phyloP scores from a whole-genome alignment of 2,797 vertebrate species.

The Furcifer pardalis region DNA sequence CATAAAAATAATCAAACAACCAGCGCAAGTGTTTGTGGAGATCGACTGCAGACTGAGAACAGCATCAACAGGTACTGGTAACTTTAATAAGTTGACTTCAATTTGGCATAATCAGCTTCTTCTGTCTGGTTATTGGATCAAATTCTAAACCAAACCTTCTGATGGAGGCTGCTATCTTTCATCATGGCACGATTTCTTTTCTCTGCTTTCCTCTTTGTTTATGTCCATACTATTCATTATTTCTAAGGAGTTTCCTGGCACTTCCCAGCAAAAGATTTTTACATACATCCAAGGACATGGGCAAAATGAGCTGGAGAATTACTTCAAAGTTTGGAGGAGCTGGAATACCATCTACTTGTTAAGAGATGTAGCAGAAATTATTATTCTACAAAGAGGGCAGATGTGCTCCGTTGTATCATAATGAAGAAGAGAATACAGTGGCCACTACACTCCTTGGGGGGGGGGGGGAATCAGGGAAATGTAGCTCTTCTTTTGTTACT shows the following conservation, averaged over 20 bases:
- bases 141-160: no score
- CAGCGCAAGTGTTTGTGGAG: no score
- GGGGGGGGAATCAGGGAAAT: slow-evolving; percentile 2
- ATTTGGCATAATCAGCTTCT: no score
- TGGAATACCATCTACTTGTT: neutral
- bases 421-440: slow-evolving; percentile 36
- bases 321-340: neutral
- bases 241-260: neutral
- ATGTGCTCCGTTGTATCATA: slow-evolving; percentile 12
- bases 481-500: slow-evolving; percentile 4
- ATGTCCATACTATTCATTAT: neutral
- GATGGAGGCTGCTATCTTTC: no score
- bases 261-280: neutral
- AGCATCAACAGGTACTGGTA: no score
- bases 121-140: no score
- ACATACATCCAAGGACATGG: neutral
- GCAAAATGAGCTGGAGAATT: neutral
- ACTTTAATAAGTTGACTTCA: no score
- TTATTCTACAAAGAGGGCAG: slow-evolving; percentile 16
- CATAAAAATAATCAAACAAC: no score
- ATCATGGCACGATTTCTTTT: neutral
- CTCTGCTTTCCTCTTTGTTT: neutral
- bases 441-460: slow-evolving; percentile 9
- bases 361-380: slow-evolving; percentile 11
- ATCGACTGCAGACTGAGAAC: no score